A percentile compares a stretch with the other conserved stretches of the same genome.
These are phyloP conservation scores for Exephanes ischioxanthus DNA, from an alignment of 2,888 invertebrate genomes.

Conservation along the genomic window DNA sequence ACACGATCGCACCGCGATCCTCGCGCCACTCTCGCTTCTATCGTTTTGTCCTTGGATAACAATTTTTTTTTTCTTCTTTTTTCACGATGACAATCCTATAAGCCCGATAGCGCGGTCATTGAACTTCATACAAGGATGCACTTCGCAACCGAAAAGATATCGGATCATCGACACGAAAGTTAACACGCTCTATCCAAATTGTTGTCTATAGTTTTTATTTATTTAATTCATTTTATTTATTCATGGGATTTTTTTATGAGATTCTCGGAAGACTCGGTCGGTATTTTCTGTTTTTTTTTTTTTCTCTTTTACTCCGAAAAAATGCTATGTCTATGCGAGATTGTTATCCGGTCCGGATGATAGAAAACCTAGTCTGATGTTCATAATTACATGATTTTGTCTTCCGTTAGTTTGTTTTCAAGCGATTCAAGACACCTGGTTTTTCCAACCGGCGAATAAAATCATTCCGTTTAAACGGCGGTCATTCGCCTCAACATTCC, in stretches of 20 bases:
- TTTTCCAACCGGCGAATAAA: neutral
- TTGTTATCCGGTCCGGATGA: neutral
- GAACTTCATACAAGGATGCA: neutral
- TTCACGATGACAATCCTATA: neutral
- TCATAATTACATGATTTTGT: neutral
- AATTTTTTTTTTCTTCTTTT: neutral
- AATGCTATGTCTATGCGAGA: neutral
- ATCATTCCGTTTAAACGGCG: constrained; percentile 20
- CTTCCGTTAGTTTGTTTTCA: neutral
- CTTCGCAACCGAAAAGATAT: neutral
- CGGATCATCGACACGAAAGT: neutral
- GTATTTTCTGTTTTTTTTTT: neutral
- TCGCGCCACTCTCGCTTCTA: neutral
- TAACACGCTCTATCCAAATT: neutral
- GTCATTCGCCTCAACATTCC: constrained; percentile 57
- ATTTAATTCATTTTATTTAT: too few species aligned
- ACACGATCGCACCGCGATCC: constrained; percentile 38
- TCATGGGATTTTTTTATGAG: too few species aligned
- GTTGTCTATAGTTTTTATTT: neutral
- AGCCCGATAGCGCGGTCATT: neutral
- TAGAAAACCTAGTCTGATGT: neutral
- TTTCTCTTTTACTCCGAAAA: neutral
- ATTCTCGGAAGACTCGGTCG: too few species aligned
- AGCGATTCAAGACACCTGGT: neutral
- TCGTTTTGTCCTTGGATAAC: neutral